Conservation (phyloP, 2,888 invertebrate species). For the Hemistola chrysoprasaria region DNA sequence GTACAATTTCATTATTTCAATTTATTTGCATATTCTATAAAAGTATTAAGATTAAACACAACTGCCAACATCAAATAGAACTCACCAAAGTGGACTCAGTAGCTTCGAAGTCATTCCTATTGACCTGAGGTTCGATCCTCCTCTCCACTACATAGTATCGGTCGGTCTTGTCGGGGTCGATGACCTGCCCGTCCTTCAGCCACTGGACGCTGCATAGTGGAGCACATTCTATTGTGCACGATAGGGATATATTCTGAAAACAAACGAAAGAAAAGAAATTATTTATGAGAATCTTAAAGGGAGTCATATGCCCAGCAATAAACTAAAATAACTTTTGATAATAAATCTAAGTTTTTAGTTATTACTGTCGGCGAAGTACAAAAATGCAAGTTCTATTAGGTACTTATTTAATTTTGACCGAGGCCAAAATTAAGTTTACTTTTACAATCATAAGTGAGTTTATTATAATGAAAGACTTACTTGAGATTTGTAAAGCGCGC, state of each 20-base stretch:
- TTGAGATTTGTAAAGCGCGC: conserved; percentile 88
- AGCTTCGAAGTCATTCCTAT: conserved; percentile 94
- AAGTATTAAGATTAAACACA: no score
- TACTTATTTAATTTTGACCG: no score
- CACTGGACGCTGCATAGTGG: conserved; percentile 93
- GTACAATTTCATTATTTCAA: no score
- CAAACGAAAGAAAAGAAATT: not conserved
- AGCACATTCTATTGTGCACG: conserved; percentile 94
- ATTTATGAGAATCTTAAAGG: not conserved
- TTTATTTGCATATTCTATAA: no score
- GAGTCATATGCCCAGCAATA: no score
- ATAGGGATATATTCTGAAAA: conserved; percentile 86
- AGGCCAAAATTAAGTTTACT: no score
- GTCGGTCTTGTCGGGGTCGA: conserved; percentile 83
- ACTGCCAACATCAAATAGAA: no score
- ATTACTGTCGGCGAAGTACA: no score
- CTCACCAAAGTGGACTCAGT: conserved; percentile 89
- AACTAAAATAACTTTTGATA: no score
- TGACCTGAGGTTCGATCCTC: conserved; percentile 86
- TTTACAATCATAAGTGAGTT: not conserved
- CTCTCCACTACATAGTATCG: conserved; percentile 87
- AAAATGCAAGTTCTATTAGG: no score
- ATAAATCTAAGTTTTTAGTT: no score
- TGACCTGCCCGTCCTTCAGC: conserved; percentile 89
- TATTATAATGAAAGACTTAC: conserved; percentile 36